Base-by-base conservation (phyloP, 2,888 invertebrate species). In the Tolmerus cingulatus region DNA sequence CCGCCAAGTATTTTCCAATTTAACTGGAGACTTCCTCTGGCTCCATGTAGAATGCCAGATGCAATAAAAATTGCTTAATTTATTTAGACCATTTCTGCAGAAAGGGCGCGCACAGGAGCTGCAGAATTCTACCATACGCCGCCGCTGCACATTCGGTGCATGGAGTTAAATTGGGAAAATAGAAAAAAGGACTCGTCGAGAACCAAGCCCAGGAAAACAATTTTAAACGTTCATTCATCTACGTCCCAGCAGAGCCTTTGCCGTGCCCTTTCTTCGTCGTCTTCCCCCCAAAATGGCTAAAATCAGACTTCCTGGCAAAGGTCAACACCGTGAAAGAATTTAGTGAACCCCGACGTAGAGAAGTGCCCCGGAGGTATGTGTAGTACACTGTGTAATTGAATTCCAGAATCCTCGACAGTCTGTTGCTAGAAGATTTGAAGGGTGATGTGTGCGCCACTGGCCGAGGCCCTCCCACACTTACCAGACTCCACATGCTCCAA, bases 281-380 rank as follows among this genome's bases (percentile, higher is more conserved):
- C 27, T 34, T 37, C 34, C 14, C 7, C 30, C 78, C 78, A 19
- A 78, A 40, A 43, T 78, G 40, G 78, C n/a, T 66, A 12, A 81
- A 81, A 81, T 81, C 81, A 81, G 27, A 51, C 23, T 43, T 81
- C 30, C 81, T 46, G 51, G 27, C 30, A 81, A 81, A 51, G 81
- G 81, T 81, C 81, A 81, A 81, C 43, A 81, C 51, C 81, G 51
- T 55, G 55, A 81, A 43, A 81, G 81, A 81, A 81, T 81, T 81
- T 81, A 81, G 81, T 81, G 43, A 81, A 43, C 81, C 81, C 66
- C 27, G 19, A 8, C 66, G 19, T 9, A 27, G 66, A 66, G 19
- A 55, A 81, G 51, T 55, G 16, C 81, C 51, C 30, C 51, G 14
- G 34, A 55, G 81, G 81, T 51, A 81, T 81, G 81, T 81, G 81